These are phyloP conservation scores for Orgyia antiqua DNA, from an alignment of 2,888 invertebrate genomes.

Conservation along the genomic window DNA sequence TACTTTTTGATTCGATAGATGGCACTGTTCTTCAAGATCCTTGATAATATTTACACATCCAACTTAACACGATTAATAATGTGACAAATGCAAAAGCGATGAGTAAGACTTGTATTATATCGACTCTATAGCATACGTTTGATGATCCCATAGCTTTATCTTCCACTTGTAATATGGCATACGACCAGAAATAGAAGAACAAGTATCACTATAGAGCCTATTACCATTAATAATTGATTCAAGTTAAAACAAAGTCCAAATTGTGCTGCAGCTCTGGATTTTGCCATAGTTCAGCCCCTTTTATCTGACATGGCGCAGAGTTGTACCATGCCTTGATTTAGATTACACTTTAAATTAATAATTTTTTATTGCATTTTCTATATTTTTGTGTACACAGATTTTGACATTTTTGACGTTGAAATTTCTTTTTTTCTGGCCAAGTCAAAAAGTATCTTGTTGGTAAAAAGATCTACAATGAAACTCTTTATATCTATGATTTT, in stretches of 20 bases:
- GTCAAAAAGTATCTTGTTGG: too few relatives aligned
- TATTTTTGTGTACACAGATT: not conserved
- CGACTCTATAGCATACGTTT: constrained; percentile 35
- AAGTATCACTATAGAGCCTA: constrained; percentile 52
- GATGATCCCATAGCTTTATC: not conserved
- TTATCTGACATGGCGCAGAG: constrained; percentile 14
- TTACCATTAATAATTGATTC: constrained; percentile 53
- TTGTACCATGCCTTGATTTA: not conserved
- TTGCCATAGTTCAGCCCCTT: not conserved
- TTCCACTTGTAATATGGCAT: constrained; percentile 51
- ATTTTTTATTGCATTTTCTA: not conserved
- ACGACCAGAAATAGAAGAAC: constrained; percentile 52
- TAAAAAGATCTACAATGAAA: too few relatives aligned
- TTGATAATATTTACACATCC: constrained; percentile 53
- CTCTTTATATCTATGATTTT: too few relatives aligned
- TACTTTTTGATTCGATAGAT: too few relatives aligned
- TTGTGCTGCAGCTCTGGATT: not conserved
- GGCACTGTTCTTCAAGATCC: too few relatives aligned
- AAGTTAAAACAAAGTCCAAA: constrained; percentile 43
- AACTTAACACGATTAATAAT: constrained; percentile 48
- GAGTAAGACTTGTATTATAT: constrained; percentile 43
- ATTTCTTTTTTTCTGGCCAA: too few relatives aligned
- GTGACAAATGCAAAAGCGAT: constrained; percentile 54
- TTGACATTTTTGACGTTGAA: not conserved
- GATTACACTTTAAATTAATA: not conserved